Base-by-base conservation (phyloP, 2,888 invertebrate genomes). In the Lapara coniferarum region DNA sequence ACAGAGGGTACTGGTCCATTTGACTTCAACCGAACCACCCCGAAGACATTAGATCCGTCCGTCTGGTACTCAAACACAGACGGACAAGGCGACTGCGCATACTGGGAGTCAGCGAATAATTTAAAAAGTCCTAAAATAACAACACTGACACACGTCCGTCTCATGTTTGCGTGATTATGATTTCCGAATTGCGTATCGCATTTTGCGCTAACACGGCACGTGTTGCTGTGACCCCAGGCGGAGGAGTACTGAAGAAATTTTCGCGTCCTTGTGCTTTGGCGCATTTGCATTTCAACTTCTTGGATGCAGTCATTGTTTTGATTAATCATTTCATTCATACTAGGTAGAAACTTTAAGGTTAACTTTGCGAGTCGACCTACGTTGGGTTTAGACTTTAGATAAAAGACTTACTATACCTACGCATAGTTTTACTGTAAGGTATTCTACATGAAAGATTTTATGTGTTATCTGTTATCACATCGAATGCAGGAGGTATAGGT, bases 31-130 rank as follows among this genome's bases (percentile, higher is more conserved):
- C 76, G 78, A 30, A 92, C 84, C 58, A 81, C 71, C 7, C 91
- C 92, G 69, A 84, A 83, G 46, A 87, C 74, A 51, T 81, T 77
- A 10, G 70, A 75, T 1, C 83, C 83, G 71, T 91, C 87, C 75
- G 72, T 78, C 69, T 78, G 81, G 71, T 88, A 91, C 14, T 85
- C 81, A 81, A 91, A 92, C 66, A 84, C 73, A 44, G 81, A 78
- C 7, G 91, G 90, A 66, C 92, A 92, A 0, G 91, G 91, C 1
- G 90, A 88, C 44, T 79, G 80, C 4, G 77, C 72, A 71, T 80
- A 80, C 70, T 88, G 86, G 52, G 84, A 78, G 69, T 73, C 70
- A 53, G 82, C 81, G 72, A 77, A 80, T 71, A 82, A 79, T 74
- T 77, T 73, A 69, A 80, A 76, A 70, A 82, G 74, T 74, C 77